phyloP scores from a whole-genome alignment of 2,113 vertebrate genomes.

The Gracilinanus agilis region DNA sequence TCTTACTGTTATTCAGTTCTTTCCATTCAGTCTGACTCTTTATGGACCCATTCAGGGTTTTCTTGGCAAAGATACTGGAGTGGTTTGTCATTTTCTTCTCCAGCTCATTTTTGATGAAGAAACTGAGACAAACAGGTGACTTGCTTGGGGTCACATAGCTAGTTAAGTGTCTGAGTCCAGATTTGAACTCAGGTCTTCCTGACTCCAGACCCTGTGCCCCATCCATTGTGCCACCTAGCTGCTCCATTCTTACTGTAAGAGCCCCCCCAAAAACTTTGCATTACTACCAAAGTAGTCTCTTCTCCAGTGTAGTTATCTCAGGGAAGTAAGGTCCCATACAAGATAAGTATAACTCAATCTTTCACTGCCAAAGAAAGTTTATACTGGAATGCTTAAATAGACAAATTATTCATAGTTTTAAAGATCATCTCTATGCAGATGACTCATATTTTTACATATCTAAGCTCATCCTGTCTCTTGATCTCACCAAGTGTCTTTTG shows the following conservation, averaged over 20 bases:
- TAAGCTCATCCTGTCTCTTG: neutral
- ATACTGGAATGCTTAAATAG: neutral
- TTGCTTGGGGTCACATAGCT: no score
- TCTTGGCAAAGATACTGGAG: no score
- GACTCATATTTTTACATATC: neutral
- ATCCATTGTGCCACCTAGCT: no score
- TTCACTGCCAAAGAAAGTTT: neutral
- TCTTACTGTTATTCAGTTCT: no score
- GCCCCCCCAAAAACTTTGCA: neutral
- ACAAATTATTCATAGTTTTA: neutral
- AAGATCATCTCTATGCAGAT: neutral
- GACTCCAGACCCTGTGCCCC: no score
- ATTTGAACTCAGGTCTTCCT: no score
- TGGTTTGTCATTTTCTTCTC: no score
- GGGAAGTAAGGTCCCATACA: neutral
- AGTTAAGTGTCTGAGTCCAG: no score
- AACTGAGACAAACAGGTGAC: no score
- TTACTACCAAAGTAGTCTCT: neutral
- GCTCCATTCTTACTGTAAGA: neutral
- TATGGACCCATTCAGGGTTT: no score
- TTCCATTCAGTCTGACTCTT: no score
- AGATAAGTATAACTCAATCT: neutral
- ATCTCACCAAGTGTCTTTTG: neutral
- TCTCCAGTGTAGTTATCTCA: neutral
- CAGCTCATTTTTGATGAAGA: no score